Base-by-base conservation (phyloP, 2,113 vertebrate species). In the Thinocorus orbignyianus region DNA sequence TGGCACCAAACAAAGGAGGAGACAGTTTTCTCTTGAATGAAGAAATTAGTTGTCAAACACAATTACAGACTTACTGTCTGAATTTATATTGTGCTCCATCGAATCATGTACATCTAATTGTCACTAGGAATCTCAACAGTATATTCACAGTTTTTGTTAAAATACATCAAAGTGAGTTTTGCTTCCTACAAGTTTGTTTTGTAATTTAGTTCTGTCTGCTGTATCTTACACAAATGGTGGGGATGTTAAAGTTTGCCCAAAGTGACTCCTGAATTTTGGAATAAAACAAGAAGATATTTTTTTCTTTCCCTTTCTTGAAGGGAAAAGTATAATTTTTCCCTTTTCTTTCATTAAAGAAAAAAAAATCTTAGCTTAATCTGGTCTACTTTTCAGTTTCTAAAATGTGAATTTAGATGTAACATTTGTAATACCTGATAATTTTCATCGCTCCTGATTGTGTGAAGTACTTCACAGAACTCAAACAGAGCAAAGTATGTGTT, bases 1-100 rank as follows among this genome's bases (percentile, higher is more conserved):
- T 15, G 6, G 51, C 62, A 81, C 16, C 55, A 79, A 91, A 93
- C 39, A 97, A 93, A 95, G 42, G 86, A 80, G 41, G 17, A 25
- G 18, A 57, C 73, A 71, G 24, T 78, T 96, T 85, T 74, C 81
- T 81, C 78, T 39, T 78, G 69, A 95, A 93, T 91, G 61, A 89
- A 96, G 81, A 91, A 85, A 91, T 83, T 57, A 80, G 71, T 77
- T 86, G 58, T 92, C 76, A 90, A 86, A 88, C 37, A 83, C 5
- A 0, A 58, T 86, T 92, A 77, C 13, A 37, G 68, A 70, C 54
- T 70, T 44, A 33, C 17, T 86, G 41, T 74, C 83, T 66, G 52
- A 73, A 88, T 90, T 80, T 46, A 61, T 49, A 69, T 46, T 77
- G 31, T 42, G n/a, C 31, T 70, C 16, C 41, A 73, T 68, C 13